Percentiles rank a stretch among this genome's conserved stretches.
Evolutionary conservation across 2,797 vertebrate species (phyloP).

Genomic region (Danio albolineatus): DNA sequence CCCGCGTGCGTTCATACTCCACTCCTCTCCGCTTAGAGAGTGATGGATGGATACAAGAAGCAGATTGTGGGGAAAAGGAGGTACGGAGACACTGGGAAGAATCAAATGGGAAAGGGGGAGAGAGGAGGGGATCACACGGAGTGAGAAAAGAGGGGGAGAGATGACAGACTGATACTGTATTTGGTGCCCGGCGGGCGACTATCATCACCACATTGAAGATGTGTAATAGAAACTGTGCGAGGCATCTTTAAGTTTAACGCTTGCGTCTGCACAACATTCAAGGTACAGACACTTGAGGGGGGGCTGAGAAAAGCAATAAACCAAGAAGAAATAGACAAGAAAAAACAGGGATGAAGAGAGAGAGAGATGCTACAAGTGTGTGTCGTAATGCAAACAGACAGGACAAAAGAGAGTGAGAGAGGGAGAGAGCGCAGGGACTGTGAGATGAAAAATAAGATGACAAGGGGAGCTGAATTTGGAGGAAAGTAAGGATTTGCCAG

Average conservation of each 20-base stretch:
- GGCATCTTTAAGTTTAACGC: slow-evolving; percentile 31
- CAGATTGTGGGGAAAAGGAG: slow-evolving; percentile 44
- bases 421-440: slow-evolving; percentile 14
- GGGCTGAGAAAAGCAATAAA: neutral
- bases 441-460: slow-evolving; percentile 56
- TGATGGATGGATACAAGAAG: slow-evolving; percentile 63
- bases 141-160: slow-evolving; percentile 58
- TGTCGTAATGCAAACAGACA: slow-evolving; percentile 46
- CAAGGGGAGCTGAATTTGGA: slow-evolving; percentile 28
- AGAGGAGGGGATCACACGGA: slow-evolving; percentile 52
- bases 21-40: slow-evolving; percentile 55
- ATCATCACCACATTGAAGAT: slow-evolving; percentile 23
- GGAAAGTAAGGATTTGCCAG: slow-evolving; percentile 14
- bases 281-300: slow-evolving; percentile 29
- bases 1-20: slow-evolving; percentile 63
- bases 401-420: slow-evolving; percentile 28
- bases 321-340: slow-evolving; percentile 11
- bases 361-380: slow-evolving; percentile 50
- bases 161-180: slow-evolving; percentile 49
- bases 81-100: slow-evolving; percentile 55
- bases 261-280: slow-evolving; percentile 43
- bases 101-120: slow-evolving; percentile 22
- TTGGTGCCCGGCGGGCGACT: slow-evolving; percentile 26
- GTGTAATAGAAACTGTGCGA: slow-evolving; percentile 14
- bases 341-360: neutral